Base-by-base conservation (phyloP, 2,797 vertebrate genomes). In the Hirundo rustica region DNA sequence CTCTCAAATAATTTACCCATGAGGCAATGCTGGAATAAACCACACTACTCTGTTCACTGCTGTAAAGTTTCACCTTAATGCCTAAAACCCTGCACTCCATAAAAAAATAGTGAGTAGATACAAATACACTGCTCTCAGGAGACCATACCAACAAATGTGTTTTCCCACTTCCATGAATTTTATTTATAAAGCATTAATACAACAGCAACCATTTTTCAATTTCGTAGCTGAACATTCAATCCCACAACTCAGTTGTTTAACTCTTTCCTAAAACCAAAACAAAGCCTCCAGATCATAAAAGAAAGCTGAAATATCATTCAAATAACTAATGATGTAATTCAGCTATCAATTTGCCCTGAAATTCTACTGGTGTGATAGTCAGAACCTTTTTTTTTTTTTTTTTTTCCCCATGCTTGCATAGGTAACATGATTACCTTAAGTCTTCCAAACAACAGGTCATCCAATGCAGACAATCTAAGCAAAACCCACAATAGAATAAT, bases 131-230 rank as follows among this genome's bases (percentile, higher is more conserved):
- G 62, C 40, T 73, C 76, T 51, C 16, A 0, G 25, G 62, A 93
- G 55, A 92, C 36, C 32, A 40, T 14, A 76, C 7, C 44, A 88
- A 81, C 42, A 92, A 85, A 77, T 5, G 2, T 21, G 18, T 53
- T 91, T 89, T 54, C 36, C 78, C 91, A 0, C 45, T 82, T 90
- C 61, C 70, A 67, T 62, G 68, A 88, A 85, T 94, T 91, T 92
- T 71, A 83, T 50, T 57, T 89, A 89, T 32, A 92, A 89, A 92
- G 27, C 34, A 77, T 86, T 93, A 91, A 85, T 27, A 80, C 38
- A 91, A 58, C 38, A 83, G 75, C 47, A 85, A 82, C 65, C 25
- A 68, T 89, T 92, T 96, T 88, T 87, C 74, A 86, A 11, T 57
- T 82, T 53, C 20, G 74, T 2, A 82, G 79, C 42, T 61, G 36